Evolutionary conservation across 2,113 vertebrate genomes (phyloP).

Genomic region (Syrrhaptes paradoxus): DNA sequence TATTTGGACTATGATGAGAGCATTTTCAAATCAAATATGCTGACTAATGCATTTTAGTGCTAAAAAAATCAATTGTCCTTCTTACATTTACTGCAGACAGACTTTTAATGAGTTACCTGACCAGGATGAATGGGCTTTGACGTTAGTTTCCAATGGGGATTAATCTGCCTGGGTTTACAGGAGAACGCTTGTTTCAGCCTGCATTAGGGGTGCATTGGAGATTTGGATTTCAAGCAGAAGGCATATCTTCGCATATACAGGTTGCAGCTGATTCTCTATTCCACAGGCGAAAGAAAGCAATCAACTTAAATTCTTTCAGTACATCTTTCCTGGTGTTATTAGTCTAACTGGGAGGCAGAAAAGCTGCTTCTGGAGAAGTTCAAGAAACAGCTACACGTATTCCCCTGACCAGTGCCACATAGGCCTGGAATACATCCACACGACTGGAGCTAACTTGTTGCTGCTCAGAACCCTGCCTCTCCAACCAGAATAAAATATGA

Average conservation of each 20-base stretch:
- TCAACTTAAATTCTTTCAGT: not conserved
- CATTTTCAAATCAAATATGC: not conserved
- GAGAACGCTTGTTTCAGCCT: not conserved
- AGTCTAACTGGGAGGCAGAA: not conserved
- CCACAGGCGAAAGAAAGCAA: not conserved
- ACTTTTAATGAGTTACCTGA: not conserved
- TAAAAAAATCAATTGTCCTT: not conserved
- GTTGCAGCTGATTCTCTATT: not conserved
- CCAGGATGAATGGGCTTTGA: not conserved
- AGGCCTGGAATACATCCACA: fast-evolving
- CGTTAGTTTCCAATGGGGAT: not conserved
- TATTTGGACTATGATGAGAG: not conserved
- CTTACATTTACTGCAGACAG: fast-evolving
- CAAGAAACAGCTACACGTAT: fast-evolving
- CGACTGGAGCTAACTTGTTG: not conserved
- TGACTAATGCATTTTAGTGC: not conserved
- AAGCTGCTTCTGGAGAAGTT: not conserved
- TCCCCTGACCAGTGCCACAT: not conserved
- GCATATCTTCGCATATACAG: not conserved
- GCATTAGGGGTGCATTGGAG: not conserved
- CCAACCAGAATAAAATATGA: not conserved
- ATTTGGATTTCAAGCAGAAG: not conserved
- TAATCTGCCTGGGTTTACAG: not conserved
- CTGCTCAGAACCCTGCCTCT: not conserved
- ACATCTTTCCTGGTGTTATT: not conserved